Percentiles rank a stretch among this genome's conserved stretches.
Conservation (phyloP, 2,888 invertebrate species). For the Hecatera dysodea region DNA sequence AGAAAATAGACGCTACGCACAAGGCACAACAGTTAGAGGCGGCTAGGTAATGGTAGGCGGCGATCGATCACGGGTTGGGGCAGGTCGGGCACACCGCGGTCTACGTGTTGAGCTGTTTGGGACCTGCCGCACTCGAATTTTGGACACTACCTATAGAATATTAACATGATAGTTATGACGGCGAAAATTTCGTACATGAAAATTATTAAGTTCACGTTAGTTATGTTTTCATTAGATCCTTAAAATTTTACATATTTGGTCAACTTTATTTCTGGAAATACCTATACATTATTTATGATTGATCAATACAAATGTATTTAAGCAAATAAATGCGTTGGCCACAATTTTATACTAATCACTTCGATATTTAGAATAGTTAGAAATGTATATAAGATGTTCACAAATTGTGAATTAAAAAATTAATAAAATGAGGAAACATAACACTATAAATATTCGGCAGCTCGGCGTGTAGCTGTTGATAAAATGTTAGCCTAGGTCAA, state of each 20-base stretch:
- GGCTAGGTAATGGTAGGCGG: slow-evolving; percentile 74
- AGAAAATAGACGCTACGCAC: slow-evolving; percentile 74
- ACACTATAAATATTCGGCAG: slow-evolving; percentile 75
- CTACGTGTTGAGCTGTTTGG: slow-evolving; percentile 64
- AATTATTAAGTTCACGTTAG: background rate
- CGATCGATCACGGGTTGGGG: slow-evolving; percentile 87
- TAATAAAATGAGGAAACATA: slow-evolving; percentile 64
- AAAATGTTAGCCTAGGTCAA: slow-evolving; percentile 90
- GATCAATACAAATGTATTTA: slow-evolving; percentile 6
- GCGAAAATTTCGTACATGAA: slow-evolving; percentile 6
- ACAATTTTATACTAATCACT: slow-evolving; percentile 23
- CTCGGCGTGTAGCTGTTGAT: slow-evolving; percentile 74
- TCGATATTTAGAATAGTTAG: slow-evolving; percentile 10
- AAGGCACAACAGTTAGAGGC: slow-evolving; percentile 75
- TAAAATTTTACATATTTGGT: background rate
- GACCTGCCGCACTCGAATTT: slow-evolving; percentile 30
- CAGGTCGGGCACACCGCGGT: slow-evolving; percentile 81
- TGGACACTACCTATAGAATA: slow-evolving; percentile 4
- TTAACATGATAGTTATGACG: slow-evolving; percentile 4
- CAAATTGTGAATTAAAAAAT: slow-evolving; percentile 9
- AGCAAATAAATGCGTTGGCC: slow-evolving; percentile 30
- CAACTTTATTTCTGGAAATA: background rate
- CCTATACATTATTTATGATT: slow-evolving; percentile 14
- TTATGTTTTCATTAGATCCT: slow-evolving; percentile 1
- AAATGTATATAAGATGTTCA: background rate